A percentile compares a stretch with the other conserved stretches of the same genome.
phyloP scores from a whole-genome alignment of 2,113 vertebrate genomes.

The sheep (Ovis aries) region DNA sequence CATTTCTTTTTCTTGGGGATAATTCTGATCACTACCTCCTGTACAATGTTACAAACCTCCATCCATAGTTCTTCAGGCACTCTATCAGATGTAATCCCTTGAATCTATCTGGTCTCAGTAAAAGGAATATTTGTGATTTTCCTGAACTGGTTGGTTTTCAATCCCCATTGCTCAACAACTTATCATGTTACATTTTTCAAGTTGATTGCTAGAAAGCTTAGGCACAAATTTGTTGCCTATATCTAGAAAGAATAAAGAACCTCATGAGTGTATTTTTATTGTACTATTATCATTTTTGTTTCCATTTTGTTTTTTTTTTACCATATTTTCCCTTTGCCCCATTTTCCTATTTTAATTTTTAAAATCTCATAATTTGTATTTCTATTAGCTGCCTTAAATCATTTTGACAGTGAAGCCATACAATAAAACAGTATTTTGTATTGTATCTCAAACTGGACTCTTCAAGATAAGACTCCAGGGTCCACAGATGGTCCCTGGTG shows the following conservation, averaged over 20 bases:
- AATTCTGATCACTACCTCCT: background rate
- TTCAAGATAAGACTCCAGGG: background rate
- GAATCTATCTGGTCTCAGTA: background rate
- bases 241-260: background rate
- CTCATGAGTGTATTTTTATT: background rate
- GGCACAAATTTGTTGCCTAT: background rate
- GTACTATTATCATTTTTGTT: background rate
- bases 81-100: background rate
- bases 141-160: background rate
- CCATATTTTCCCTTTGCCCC: background rate
- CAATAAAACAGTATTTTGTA: background rate
- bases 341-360: background rate
- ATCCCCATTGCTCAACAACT: background rate
- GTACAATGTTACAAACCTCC: background rate
- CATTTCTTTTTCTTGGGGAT: background rate
- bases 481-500: background rate
- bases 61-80: background rate
- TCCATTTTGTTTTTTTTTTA: background rate
- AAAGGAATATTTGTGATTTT: constrained; percentile 14
- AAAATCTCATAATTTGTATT: background rate
- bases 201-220: background rate
- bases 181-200: background rate
- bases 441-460: background rate
- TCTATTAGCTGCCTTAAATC: background rate
- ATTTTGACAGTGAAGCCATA: background rate